Evolutionary conservation across 2,888 invertebrate genomes (phyloP), one percentile per base, ranked within the genome.

Genomic region (Pachydiplax longipennis): DNA sequence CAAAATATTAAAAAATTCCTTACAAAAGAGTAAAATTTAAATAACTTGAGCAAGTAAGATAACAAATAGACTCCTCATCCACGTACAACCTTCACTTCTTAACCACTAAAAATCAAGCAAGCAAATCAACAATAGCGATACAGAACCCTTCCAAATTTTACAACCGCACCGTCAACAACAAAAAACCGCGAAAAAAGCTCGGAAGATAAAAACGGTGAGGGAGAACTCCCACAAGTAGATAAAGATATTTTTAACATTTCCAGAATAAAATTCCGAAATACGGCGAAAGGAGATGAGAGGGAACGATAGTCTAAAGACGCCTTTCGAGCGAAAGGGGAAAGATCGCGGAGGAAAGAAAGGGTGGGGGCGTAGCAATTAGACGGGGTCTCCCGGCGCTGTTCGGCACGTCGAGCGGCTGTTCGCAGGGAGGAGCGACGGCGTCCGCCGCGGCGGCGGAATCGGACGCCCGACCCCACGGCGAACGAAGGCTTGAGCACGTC

Each of bases 401-500:
- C 61, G 87, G 87, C 87, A 87, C 87, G 87, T 87, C 87, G 82
- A 35, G 87, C 58, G 31, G 87, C 31, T 53, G 48, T 44, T 44
- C 53, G 35, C 48, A 18, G 82, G 44, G 87, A n/a, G 37, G 58
- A 61, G 18, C 58, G 58, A 31, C 58, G 58, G 8, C 31, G 15
- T 25, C 13, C 61, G 65, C 22, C 22, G 61, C 37, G 87, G 25
- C 44, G 48, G 53, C 48, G 31, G 82, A 44, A 44, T 25, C 82
- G 58, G 87, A 48, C 61, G 61, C 37, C 37, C 81, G 53, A 53
- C 83, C 83, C 83, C 48, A 65, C 73, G 73, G n/a, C 10, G 22
- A 87, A 87, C 61, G 35, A 58, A 58, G 83, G 53, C 87, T 87
- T 87, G 61, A 87, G 87, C 87, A 87, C 87, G 87, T 87, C 87